These are phyloP conservation scores for Parnassius mnemosyne DNA, from an alignment of 2,888 invertebrate genomes.

Conservation along the genomic window DNA sequence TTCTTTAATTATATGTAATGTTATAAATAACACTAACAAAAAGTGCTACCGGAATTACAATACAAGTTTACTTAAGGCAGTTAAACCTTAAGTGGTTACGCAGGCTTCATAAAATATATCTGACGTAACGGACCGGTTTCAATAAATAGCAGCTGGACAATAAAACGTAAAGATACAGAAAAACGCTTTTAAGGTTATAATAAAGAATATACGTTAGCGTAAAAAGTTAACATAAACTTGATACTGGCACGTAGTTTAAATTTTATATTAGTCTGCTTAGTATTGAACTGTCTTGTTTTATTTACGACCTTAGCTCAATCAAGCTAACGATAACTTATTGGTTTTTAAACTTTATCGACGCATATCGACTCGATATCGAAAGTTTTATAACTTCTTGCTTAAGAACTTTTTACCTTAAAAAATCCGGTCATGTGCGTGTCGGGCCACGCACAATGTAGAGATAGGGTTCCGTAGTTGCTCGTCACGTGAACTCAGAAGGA, in stretches of 20 bases:
- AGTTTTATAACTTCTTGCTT: no score
- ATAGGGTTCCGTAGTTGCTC: no score
- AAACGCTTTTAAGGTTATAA: slow-evolving; percentile 25
- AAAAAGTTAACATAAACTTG: slow-evolving; percentile 7
- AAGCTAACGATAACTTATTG: no score
- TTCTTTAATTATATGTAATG: no score
- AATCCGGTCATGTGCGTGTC: no score
- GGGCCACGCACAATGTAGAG: no score
- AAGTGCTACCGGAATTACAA: slow-evolving; percentile 27
- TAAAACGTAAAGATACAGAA: slow-evolving; percentile 25
- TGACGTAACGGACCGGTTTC: slow-evolving; percentile 24
- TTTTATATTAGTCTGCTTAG: neutral
- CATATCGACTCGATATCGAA: no score
- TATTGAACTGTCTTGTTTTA: neutral
- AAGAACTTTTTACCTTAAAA: no score
- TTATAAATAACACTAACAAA: slow-evolving; percentile 4
- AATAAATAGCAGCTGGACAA: slow-evolving; percentile 25
- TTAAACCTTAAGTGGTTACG: slow-evolving; percentile 21
- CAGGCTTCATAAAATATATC: slow-evolving; percentile 20
- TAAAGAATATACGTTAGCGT: slow-evolving; percentile 15
- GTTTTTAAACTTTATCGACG: no score
- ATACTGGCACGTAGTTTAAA: slow-evolving; percentile 8
- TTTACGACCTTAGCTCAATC: neutral
- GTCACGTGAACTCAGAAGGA: no score
- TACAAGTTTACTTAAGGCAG: slow-evolving; percentile 18